Evolutionary conservation across 2,888 invertebrate species (phyloP), one percentile per base, ranked within the genome.

Genomic region (Agonopterix subpropinquella): DNA sequence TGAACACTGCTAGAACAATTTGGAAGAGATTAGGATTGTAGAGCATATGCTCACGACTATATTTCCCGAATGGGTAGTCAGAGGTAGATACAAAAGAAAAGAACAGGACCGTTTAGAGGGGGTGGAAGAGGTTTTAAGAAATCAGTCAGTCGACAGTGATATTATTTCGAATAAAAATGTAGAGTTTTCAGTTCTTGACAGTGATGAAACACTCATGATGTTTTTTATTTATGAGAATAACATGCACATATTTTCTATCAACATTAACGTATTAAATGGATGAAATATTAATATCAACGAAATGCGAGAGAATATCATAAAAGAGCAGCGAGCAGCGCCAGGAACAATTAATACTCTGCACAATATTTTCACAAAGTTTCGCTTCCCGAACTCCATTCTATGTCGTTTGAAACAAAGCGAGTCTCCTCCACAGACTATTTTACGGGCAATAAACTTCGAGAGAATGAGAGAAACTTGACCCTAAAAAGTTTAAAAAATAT

Each of bases 361-460:
- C 73, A 80, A 80, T 77, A 82, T 82, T 81, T 81, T 80, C 77
- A 66, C 74, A 73, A 79, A 80, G 74, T 80, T 80, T 70, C 65
- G 62, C 70, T 68, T 70, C 70, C 68, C 66, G 64, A 73, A 77
- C 78, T 76, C 69, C 73, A 64, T 73, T 67, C 70, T 62, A 64
- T 66, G 66, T 67, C 60, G 70, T 72, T 42, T 13, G 66, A 70
- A 77, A 78, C 74, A 78, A 78, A 79, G 73, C 73, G 73, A 69
- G 69, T 63, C 66, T 65, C 65, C 64, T 64, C 74, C 62, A 64
- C 67, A 63, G 78, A 77, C 75, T 75, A 77, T 83, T 83, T 80
- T 73, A 77, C 76, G 74, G 74, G 60, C 64, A 66, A 76, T 79
- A 77, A 77, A 77, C 60, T 70, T 65, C 55, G 58, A 61, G 64